Evolutionary conservation across 2,797 vertebrate genomes (phyloP).

Genomic region (Acrossocheilus fasciatus): DNA sequence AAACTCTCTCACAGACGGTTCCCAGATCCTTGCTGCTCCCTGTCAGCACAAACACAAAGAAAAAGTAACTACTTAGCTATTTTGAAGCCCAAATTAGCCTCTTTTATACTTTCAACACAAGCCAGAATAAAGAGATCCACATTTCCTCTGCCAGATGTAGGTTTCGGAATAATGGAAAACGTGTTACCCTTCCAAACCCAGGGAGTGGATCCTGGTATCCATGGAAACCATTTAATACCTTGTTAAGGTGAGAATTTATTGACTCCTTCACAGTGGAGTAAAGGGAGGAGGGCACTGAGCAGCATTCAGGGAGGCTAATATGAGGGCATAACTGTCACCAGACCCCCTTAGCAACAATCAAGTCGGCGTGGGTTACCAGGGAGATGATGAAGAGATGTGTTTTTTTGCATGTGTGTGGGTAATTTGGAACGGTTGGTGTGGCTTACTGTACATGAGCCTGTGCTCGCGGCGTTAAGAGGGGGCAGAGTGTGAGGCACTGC

Average conservation of each 20-base stretch:
- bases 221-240: slow-evolving; percentile 69
- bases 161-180: slow-evolving; percentile 49
- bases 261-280: slow-evolving; percentile 59
- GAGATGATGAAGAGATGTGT: slow-evolving; percentile 31
- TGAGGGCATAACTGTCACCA: slow-evolving; percentile 52
- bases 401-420: slow-evolving; percentile 31
- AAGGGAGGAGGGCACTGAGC: slow-evolving; percentile 1
- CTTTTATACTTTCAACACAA: slow-evolving; percentile 3
- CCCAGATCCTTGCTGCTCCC: slow-evolving; percentile 30
- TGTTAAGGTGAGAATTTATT: slow-evolving; percentile 67
- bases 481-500: slow-evolving; percentile 42
- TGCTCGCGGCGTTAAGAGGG: slow-evolving; percentile 18
- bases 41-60: slow-evolving; percentile 21
- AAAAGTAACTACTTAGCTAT: slow-evolving; percentile 1
- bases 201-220: slow-evolving; percentile 61
- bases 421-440: slow-evolving; percentile 28
- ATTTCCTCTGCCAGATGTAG: slow-evolving; percentile 34
- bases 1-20: neutral
- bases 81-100: slow-evolving; percentile 2
- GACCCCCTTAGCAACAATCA: slow-evolving; percentile 50
- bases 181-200: slow-evolving; percentile 40
- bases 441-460: slow-evolving; percentile 40
- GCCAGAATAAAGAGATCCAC: slow-evolving; percentile 14
- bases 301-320: slow-evolving; percentile 1
- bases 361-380: slow-evolving; percentile 43